Evolutionary conservation across 2,797 vertebrate species (phyloP), one percentile per base, ranked within the genome.

Genomic region (Epinephelus coioides): DNA sequence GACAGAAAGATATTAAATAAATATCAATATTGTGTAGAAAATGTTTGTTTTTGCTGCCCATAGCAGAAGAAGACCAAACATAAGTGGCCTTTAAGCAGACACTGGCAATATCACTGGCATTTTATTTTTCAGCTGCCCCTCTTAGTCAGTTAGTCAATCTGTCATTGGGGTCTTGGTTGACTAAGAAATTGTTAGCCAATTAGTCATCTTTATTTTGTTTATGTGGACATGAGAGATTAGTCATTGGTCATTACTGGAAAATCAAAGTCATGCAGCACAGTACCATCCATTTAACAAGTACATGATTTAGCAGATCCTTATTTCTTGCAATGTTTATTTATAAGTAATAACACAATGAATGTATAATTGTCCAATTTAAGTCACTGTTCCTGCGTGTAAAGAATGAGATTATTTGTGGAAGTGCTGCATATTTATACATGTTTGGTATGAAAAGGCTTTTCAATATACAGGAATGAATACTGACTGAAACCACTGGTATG

Each of bases 211-310:
- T 38, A 21, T 75, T 63, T 17, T 14, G 34, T 54, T 60, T 40
- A 18, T 18, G 60, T 56, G 34, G 46, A 67, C 85, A 78, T 34
- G 7, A 46, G 3, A 54, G 5, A 54, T 55, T 56, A 68, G 30
- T 59, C 69, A 81, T 10, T 49, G 27, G 34, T 61, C 60, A 23
- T 77, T 54, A 70, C 43, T 68, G 74, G 47, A n/a, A 84, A 81
- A 60, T 47, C 2, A 64, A 17, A 15, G 18, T 57, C 27, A 67
- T 30, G 53, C 47, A 60, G n/a, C 8, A 62, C 27, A 70, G 44
- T 18, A 19, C 14, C 4, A 44, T 30, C 25, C 8, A 30, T 61
- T 68, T 38, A 27, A 64, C 17, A 56, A 34, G 10, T 0, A 44
- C 21, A 38, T 11, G 6, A 0, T 69, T 49, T 21, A 65, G 47